These are phyloP conservation scores for Tretioscincus oriximinensis DNA, from an alignment of 2,113 vertebrate genomes.

Conservation along the genomic window DNA sequence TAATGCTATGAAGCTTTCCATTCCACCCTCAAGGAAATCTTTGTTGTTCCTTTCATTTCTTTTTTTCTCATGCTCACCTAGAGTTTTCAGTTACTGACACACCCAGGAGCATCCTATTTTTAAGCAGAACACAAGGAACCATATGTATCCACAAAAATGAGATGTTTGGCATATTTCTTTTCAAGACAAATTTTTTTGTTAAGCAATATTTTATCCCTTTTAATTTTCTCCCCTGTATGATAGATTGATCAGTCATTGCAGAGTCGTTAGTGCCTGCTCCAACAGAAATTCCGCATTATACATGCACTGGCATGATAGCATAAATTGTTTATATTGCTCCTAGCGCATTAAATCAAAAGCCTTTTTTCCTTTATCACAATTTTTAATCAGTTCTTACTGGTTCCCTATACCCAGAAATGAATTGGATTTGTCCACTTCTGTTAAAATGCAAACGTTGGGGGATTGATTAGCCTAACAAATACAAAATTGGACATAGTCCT, in stretches of 20 bases:
- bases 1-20: background rate
- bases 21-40: background rate
- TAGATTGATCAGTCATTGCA: background rate
- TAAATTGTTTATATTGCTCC: background rate
- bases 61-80: background rate
- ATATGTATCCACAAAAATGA: background rate
- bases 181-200: background rate
- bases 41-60: background rate
- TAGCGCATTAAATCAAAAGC: background rate
- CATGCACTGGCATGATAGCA: background rate
- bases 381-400: background rate
- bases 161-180: background rate
- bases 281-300: background rate
- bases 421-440: background rate
- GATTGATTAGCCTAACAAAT: background rate
- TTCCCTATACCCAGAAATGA: background rate
- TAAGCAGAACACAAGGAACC: background rate
- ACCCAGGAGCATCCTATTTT: background rate
- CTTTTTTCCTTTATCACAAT: background rate
- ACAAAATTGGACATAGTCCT: background rate
- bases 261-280: background rate
- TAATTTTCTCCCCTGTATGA: background rate
- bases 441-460: background rate
- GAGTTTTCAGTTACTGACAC: background rate
- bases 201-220: background rate